Evolutionary conservation across 2,797 vertebrate species (phyloP).

Genomic region (Sebastes oblongus): DNA sequence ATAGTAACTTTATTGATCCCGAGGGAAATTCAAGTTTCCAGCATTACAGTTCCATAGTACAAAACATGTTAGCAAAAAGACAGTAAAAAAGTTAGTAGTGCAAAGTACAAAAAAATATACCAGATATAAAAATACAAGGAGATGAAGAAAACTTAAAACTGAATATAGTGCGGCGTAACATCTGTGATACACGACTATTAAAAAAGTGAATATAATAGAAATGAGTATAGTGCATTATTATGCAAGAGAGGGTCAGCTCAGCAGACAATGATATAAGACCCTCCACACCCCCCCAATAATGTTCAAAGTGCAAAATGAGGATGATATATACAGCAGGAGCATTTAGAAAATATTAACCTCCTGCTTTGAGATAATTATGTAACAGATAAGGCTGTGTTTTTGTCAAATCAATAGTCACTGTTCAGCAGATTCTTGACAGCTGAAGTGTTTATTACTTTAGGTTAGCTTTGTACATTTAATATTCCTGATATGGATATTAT

Average conservation of each 20-base stretch:
- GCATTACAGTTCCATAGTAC: no score
- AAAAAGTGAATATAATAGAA: not conserved
- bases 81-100: no score
- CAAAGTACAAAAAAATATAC: no score
- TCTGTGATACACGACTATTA: not conserved
- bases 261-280: not conserved
- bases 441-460: not conserved
- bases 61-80: no score
- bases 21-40: no score
- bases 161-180: no score
- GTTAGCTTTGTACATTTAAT: not conserved
- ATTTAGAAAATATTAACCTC: slow-evolving; percentile 45
- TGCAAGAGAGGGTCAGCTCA: not conserved
- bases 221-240: not conserved
- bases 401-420: not conserved
- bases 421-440: not conserved
- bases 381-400: slow-evolving; percentile 8
- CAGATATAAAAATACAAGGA: no score
- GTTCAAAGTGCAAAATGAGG: slow-evolving; percentile 47
- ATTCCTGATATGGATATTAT: not conserved
- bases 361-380: not conserved
- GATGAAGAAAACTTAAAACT: no score
- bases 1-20: no score
- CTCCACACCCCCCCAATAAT: not conserved
- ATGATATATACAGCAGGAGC: not conserved